Percentiles rank a stretch among this genome's conserved stretches.
phyloP scores from a whole-genome alignment of 2,888 invertebrate species.

The Tetramorium bicarinatum region DNA sequence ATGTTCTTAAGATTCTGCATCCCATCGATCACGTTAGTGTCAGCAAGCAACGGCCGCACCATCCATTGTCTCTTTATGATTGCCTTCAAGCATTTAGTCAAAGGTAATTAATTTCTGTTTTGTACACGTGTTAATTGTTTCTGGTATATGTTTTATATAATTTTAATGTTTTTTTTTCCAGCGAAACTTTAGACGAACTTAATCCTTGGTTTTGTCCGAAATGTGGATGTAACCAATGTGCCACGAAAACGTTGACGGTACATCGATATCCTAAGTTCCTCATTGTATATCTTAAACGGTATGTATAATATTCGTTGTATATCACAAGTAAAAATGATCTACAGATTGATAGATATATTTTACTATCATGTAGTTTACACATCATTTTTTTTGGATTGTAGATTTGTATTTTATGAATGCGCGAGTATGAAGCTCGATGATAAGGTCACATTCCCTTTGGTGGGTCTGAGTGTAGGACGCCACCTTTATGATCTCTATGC shows the following conservation, averaged over 20 bases:
- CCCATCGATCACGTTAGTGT: conserved; percentile 87
- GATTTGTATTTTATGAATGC: conserved; percentile 89
- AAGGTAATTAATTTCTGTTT: conserved; percentile 82
- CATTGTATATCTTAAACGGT: conserved; percentile 89
- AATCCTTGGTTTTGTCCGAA: conserved; percentile 90
- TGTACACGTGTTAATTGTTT: conserved; percentile 12
- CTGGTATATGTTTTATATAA: conserved; percentile 60
- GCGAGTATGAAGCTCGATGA: conserved; percentile 89
- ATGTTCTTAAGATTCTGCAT: conserved; percentile 83
- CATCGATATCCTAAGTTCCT: conserved; percentile 89
- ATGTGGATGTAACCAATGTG: conserved; percentile 89
- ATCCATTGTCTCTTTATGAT: conserved; percentile 88
- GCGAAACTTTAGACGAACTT: conserved; percentile 89
- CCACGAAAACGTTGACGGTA: conserved; percentile 89
- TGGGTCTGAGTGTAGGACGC: conserved; percentile 87
- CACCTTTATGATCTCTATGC: conserved; percentile 89
- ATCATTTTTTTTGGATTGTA: conserved; percentile 76
- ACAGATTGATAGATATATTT: background rate
- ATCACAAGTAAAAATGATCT: background rate
- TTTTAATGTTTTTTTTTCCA: conserved; percentile 78
- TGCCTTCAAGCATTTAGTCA: conserved; percentile 89
- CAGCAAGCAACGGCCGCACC: conserved; percentile 86
- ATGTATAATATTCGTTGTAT: conserved; percentile 56
- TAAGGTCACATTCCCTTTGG: conserved; percentile 89
- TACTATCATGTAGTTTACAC: background rate